Evolutionary conservation across 2,113 vertebrate species (phyloP), one percentile per base, ranked within the genome.

Genomic region (Eublepharis macularius): DNA sequence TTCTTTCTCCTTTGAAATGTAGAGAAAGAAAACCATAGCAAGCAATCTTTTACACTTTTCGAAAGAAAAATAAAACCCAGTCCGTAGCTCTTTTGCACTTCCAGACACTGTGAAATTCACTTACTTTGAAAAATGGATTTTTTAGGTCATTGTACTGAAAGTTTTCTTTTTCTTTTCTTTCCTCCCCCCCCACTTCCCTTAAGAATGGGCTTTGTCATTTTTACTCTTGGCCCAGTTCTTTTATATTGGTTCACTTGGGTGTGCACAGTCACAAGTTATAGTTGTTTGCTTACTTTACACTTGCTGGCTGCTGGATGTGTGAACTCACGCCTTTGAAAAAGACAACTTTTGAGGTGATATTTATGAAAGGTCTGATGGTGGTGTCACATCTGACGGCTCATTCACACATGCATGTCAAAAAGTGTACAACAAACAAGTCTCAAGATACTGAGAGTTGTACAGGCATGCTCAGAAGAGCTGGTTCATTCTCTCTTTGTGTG

Each of bases 11-110:
- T 29, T 91, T 89, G 81, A 82, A 84, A 75, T 76, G 49, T 57
- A 82, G 80, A 80, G 80, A 93, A 93, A 87, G 11, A 89, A 92
- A 89, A 88, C 63, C 29, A 0, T 39, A 90, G 66, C 87, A 93
- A 94, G 49, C 2, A 45, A 94, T 95, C 34, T 90, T 96, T 95
- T 88, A 95, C 88, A 94, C 79, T 93, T 70, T 93, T 85, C 87
- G 87, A 82, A 85, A 92, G 88, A 60, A 74, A 89, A 89, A 82
- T 13, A 89, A 86, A 93, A 95, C 83, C 81, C 54, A 36, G 92
- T 95, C 85, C 84, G 81, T 89, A 93, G 60, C 92, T 88, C 87
- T 93, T 92, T 87, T 93, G 57, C 92, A 85, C 90, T 45, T 26
- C 73, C 14, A 92, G 80, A 83, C 93, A 90, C 84, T 93, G 86